phyloP scores from a whole-genome alignment of 2,113 vertebrate genomes.

The Vireo altiloquus region DNA sequence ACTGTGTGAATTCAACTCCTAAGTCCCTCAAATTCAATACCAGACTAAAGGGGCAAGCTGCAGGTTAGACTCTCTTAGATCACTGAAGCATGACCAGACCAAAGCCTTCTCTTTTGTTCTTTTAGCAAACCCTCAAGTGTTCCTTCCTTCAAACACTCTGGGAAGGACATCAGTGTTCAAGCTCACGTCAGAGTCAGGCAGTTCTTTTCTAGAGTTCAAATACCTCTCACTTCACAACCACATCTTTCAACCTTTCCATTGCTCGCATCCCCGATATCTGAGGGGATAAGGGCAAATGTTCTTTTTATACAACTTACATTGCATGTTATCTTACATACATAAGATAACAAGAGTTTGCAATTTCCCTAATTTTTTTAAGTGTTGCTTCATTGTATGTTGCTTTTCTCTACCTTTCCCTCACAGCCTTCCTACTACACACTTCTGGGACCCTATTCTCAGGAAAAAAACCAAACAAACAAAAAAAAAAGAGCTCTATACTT shows the following conservation, averaged over 20 bases:
- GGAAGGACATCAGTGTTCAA: neutral
- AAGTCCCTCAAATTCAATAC: neutral
- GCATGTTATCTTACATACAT: neutral
- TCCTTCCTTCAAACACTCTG: neutral
- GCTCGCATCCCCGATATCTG: rapidly evolving
- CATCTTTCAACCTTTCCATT: neutral
- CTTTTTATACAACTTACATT: neutral
- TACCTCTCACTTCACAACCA: neutral
- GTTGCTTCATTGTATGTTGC: neutral
- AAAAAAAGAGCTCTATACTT: neutral
- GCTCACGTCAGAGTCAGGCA: neutral
- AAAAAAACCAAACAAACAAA: too few species aligned
- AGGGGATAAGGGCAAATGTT: neutral
- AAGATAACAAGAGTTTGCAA: neutral
- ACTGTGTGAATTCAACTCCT: rapidly evolving
- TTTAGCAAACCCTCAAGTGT: neutral
- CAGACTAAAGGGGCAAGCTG: neutral
- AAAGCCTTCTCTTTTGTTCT: neutral
- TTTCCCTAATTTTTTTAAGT: neutral
- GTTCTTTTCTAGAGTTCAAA: neutral
- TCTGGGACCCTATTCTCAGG: rapidly evolving
- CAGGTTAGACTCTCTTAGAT: neutral
- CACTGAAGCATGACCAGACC: neutral
- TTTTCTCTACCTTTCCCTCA: neutral
- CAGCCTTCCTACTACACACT: neutral